Percentiles rank a stretch among this genome's conserved stretches.
Conservation (phyloP, 2,888 invertebrate genomes). For the Drosophila helvetica region DNA sequence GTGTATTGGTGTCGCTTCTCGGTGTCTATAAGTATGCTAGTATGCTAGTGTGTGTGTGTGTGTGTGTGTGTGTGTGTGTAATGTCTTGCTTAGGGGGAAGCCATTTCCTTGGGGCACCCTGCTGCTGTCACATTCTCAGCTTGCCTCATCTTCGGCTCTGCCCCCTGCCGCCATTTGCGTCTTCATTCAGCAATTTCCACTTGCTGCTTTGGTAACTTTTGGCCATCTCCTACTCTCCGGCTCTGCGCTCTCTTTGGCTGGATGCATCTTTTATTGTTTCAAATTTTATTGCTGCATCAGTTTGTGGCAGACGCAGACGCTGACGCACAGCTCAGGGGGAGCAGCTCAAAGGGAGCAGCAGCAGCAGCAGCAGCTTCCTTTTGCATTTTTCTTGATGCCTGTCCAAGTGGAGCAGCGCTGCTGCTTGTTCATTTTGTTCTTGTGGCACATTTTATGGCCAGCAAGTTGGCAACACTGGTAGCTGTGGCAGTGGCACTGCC, state of each 20-base stretch:
- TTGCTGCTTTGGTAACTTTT: constrained; percentile 57
- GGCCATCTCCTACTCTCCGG: constrained; percentile 22
- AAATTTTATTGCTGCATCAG: constrained; percentile 80
- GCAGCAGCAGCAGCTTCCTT: constrained; percentile 40
- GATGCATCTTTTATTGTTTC: constrained; percentile 74
- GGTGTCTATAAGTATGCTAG: constrained; percentile 2
- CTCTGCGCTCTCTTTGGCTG: constrained; percentile 24
- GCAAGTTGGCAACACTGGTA: constrained; percentile 28
- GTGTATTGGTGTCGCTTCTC: constrained; percentile 16
- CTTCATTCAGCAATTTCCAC: constrained; percentile 64
- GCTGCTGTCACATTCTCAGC: constrained; percentile 50
- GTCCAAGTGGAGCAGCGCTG: constrained; percentile 76
- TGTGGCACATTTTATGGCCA: constrained; percentile 57
- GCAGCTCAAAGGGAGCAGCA: constrained; percentile 15
- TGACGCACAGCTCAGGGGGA: constrained; percentile 11
- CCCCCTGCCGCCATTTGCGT: constrained; percentile 30
- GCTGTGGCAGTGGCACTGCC: constrained; percentile 9
- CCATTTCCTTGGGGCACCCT: constrained; percentile 48
- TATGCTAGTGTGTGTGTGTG: constrained; percentile 13
- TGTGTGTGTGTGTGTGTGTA: constrained; percentile 44
- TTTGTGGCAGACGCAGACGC: constrained; percentile 60
- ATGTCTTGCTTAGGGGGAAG: constrained; percentile 48
- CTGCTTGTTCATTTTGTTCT: constrained; percentile 21
- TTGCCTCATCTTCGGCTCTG: constrained; percentile 38
- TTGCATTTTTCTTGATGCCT: constrained; percentile 72